Evolutionary conservation across 2,797 vertebrate species (phyloP), one percentile per base, ranked within the genome.

Genomic region (Nasua narica): DNA sequence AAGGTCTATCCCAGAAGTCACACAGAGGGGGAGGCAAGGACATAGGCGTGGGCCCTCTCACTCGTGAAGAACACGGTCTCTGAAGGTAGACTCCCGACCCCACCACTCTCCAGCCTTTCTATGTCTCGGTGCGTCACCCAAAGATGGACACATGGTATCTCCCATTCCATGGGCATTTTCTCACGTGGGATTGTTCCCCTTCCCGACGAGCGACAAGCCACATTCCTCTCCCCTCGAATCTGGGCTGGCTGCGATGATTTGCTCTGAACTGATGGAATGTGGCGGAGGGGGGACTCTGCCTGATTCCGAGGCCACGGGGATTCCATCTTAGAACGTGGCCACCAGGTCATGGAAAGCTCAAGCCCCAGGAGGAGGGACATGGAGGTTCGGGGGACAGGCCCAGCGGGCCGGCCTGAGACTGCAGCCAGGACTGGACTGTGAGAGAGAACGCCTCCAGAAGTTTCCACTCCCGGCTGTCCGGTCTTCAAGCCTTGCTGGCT

Each of bases 341-440:
- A 9, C 37, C 19, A n/a, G 21, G 29, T 7, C 11, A 35, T 56
- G 37, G 65, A 48, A 54, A 56, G 65, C 35, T 48, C 11, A 11
- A 43, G 50, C 4, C 4, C 32, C 18, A 6, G 0, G 76, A 23
- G 15, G 48, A 77, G 46, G 74, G 1, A 8, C 7, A 0, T 3
- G 35, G 46, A 37, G 18, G 27, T 25, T 54, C 37, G 14, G 50
- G 25, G 11, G 27, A 15, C 25, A 21, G 27, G 50, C 18, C 7
- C 10, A 2, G 7, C 0, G 16, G n/a, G 35, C 84, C 1, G 2
- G 27, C 65, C 84, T 21, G 16, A 54, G 85, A 0, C 27, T 23
- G 16, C 50, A 25, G 85, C 32, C 37, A 21, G 48, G 50, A 15
- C 12, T 1, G 18, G 27, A 43, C 3, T 43, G 50, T 6, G 18